Evolutionary conservation across 2,888 invertebrate species (phyloP), one percentile per base, ranked within the genome.

Genomic region (Ernsta delagoae): DNA sequence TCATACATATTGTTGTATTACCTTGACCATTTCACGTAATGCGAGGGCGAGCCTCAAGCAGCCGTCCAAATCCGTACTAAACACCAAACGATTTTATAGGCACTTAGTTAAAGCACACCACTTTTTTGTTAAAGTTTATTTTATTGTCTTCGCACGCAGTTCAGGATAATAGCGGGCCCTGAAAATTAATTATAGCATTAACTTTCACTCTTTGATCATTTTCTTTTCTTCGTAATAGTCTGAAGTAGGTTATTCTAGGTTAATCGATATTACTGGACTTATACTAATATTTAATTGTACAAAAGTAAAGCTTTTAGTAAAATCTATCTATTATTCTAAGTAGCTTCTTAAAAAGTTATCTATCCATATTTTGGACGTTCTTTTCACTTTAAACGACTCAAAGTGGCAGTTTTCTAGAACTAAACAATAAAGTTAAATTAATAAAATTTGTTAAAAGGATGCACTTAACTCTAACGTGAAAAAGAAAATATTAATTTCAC

Each of bases 91-190:
- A 75, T 81, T 74, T 76, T 76, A 83, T 83, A 85, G 78, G 78
- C 88, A 89, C 89, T 90, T 86, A 81, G 76, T 75, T 79, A 78
- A 78, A 82, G 78, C 73, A 73, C 73, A 83, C 83, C 83, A 83
- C 85, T 83, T 65, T 45, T 79, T 79, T 83, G 77, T 79, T 72
- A 83, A 80, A 81, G 82, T 86, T 79, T 86, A 83, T 86, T 84
- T 81, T 83, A 86, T 74, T 78, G 80, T 89, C 91, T 88, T 92
- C 89, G 77, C 77, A 76, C 83, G 87, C 72, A 78, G 86, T 89
- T 92, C 93, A 92, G 85, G 89, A 87, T 83, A 86, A 89, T 80
- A 88, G 86, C 87, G 78, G 88, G 84, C 84, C 85, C 91, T 92
- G 92, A 83, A 91, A 91, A 90, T 86, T 83, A 90, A 90, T 86